Conservation (phyloP, 2,888 invertebrate genomes). For the Cheilosia vernalis region DNA sequence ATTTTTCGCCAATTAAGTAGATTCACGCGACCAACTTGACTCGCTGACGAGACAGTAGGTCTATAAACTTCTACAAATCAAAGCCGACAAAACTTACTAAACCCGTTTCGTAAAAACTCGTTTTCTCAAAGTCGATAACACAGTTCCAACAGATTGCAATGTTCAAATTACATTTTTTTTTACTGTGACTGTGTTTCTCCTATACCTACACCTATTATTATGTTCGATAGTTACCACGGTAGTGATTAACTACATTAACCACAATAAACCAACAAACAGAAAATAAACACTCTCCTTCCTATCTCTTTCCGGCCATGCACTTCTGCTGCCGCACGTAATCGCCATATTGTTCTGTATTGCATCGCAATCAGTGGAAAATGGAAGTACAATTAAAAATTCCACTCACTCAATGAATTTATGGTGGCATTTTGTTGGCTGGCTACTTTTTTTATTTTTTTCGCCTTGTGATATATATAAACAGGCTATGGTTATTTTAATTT, state of each 20-base stretch:
- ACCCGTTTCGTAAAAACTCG: too few relatives aligned
- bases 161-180: neutral
- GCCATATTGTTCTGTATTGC: neutral
- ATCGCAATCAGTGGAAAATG: neutral
- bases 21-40: too few relatives aligned
- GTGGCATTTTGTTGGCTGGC: conserved; percentile 10
- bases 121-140: too few relatives aligned
- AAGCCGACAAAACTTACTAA: too few relatives aligned
- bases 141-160: neutral
- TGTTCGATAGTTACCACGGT: conserved; percentile 15
- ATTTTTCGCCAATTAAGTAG: too few relatives aligned
- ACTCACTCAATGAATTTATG: conserved; percentile 35
- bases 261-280: neutral
- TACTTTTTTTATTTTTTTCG: conserved; percentile 24
- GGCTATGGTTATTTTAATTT: conserved; percentile 54
- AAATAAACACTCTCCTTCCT: neutral
- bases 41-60: too few relatives aligned
- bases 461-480: conserved; percentile 42
- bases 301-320: neutral
- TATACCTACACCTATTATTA: neutral
- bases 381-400: conserved; percentile 38
- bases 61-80: too few relatives aligned
- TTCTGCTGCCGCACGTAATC: neutral
- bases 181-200: neutral
- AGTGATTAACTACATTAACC: conserved; percentile 30